A percentile compares a stretch with the other conserved stretches of the same genome.
phyloP scores from a whole-genome alignment of 2,113 vertebrate genomes.

The Cebus imitator region DNA sequence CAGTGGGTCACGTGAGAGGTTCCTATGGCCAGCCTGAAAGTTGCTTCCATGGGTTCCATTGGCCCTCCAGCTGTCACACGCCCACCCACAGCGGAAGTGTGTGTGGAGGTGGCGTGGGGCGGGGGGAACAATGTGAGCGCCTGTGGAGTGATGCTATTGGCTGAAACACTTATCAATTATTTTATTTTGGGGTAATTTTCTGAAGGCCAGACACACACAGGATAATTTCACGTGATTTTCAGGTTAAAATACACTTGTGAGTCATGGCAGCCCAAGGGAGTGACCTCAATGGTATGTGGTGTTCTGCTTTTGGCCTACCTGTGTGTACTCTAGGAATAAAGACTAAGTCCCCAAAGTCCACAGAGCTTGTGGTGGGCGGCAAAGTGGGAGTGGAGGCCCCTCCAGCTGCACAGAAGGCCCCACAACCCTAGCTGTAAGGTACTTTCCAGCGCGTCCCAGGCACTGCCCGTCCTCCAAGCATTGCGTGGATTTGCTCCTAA shows the following conservation, averaged over 20 bases:
- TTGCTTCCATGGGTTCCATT: background rate
- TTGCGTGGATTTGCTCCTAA: background rate
- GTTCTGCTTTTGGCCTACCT: background rate
- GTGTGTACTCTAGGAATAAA: no score
- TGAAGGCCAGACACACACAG: background rate
- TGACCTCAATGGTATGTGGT: no score
- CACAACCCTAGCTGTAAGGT: background rate
- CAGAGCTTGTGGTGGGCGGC: no score
- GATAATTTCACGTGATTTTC: background rate
- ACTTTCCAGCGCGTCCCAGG: background rate
- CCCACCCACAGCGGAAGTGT: background rate
- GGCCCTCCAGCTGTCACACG: background rate
- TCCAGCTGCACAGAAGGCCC: accelerated
- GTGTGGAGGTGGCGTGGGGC: no score
- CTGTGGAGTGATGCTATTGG: no score
- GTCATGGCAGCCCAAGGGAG: background rate
- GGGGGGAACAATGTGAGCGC: no score
- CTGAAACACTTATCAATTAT: background rate
- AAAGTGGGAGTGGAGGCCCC: background rate
- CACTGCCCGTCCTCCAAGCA: background rate
- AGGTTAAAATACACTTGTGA: background rate
- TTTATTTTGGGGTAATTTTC: background rate
- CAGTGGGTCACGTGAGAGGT: background rate
- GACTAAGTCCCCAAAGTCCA: background rate
- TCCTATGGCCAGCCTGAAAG: background rate